Conservation (phyloP, 2,113 vertebrate genomes). For the Neopipo cinnamomea region DNA sequence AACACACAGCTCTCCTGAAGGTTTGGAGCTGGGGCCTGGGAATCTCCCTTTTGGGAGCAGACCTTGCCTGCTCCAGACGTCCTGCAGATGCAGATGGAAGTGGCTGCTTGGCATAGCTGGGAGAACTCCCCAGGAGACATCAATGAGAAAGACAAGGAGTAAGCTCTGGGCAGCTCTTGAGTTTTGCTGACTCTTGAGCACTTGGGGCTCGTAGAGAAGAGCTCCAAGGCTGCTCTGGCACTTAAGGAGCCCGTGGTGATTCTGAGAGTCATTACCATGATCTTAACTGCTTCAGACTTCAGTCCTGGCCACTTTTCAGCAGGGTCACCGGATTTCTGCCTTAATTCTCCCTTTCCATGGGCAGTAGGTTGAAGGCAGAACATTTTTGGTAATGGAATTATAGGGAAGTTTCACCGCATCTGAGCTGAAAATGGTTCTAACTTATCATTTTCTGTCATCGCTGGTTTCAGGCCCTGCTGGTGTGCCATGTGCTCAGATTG, state of each 20-base stretch:
- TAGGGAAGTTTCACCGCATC: neutral
- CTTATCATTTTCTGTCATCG: neutral
- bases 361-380: neutral
- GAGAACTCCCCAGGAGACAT: neutral
- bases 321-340: neutral
- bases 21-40: neutral
- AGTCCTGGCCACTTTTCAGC: neutral
- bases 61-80: fast-evolving
- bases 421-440: neutral
- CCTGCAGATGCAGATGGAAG: neutral
- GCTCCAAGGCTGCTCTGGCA: neutral
- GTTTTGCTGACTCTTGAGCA: neutral
- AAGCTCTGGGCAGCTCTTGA: neutral
- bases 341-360: neutral
- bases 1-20: neutral
- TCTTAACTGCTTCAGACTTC: neutral
- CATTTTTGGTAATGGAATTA: neutral
- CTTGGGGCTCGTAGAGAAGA: neutral
- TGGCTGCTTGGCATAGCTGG: neutral
- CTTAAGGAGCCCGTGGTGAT: neutral
- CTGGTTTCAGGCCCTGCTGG: neutral
- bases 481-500: constrained; percentile 10
- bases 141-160: neutral
- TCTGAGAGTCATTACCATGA: neutral
- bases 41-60: neutral